A percentile compares a stretch with the other conserved stretches of the same genome.
phyloP scores from a whole-genome alignment of 2,797 vertebrate genomes.

The Valencia hispanica region DNA sequence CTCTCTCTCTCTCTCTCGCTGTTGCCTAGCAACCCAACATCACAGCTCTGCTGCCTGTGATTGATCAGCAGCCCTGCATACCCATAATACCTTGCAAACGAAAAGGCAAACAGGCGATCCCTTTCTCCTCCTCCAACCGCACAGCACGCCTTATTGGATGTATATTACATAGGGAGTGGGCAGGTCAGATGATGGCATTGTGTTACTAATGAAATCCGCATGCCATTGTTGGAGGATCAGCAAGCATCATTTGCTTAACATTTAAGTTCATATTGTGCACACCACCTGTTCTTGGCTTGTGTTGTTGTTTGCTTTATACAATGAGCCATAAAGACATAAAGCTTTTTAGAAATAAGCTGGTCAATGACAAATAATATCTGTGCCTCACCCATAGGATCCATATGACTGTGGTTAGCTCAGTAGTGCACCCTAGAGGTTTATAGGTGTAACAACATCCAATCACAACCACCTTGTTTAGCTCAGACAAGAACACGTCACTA shows the following conservation, averaged over 20 bases:
- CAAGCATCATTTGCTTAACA: constrained; percentile 4
- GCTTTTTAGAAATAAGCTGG: constrained; percentile 30
- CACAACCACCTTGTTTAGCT: not conserved
- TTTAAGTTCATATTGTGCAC: constrained; percentile 3
- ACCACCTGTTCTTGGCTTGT: constrained; percentile 44
- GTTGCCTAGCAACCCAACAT: constrained; percentile 82
- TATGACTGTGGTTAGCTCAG: not conserved
- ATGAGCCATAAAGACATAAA: constrained; percentile 19
- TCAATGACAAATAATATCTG: constrained; percentile 6
- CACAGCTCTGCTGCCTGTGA: constrained; percentile 69
- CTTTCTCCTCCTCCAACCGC: constrained; percentile 3
- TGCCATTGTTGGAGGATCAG: constrained; percentile 10
- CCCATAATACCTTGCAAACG: constrained; percentile 66
- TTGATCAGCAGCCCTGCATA: constrained; percentile 73
- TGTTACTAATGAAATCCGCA: constrained; percentile 11
- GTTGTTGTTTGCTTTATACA: constrained; percentile 23
- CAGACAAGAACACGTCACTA: not conserved
- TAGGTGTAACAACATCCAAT: not conserved
- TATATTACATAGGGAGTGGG: constrained; percentile 24
- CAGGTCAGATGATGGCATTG: constrained; percentile 20
- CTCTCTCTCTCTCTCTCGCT: too few relatives aligned
- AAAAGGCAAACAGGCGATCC: constrained; percentile 41
- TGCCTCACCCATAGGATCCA: constrained; percentile 16
- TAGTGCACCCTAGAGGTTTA: constrained; percentile 24
- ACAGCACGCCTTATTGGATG: constrained; percentile 8